These are phyloP conservation scores for Melipona quadrifasciata DNA, from an alignment of 1,140 invertebrate genomes.

Conservation along the genomic window DNA sequence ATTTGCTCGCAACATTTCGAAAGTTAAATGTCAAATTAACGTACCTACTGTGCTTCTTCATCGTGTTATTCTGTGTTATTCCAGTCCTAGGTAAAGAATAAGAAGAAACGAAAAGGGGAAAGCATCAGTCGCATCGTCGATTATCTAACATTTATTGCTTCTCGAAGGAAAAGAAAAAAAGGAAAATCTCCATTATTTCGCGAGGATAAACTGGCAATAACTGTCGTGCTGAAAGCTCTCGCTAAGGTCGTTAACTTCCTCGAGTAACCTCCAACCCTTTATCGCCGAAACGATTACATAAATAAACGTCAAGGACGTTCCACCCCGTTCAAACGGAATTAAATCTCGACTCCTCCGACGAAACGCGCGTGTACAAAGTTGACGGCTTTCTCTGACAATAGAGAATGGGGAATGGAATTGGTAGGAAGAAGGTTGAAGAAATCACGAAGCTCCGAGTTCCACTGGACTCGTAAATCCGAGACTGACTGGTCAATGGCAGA, in stretches of 20 bases:
- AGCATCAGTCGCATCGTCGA: background rate
- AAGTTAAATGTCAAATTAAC: too few relatives aligned
- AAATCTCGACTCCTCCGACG: too few relatives aligned
- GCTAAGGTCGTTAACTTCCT: slow-evolving; percentile 20
- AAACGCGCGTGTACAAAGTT: background rate
- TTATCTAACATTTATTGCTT: slow-evolving; percentile 4
- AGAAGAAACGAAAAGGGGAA: background rate
- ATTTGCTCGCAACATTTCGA: too few relatives aligned
- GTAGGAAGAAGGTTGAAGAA: background rate
- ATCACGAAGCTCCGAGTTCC: background rate
- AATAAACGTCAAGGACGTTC: background rate
- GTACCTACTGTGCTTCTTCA: too few relatives aligned
- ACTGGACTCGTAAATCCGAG: background rate
- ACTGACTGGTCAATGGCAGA: background rate
- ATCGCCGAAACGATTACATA: slow-evolving; percentile 6
- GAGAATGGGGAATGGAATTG: too few relatives aligned
- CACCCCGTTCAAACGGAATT: background rate
- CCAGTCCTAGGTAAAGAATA: background rate
- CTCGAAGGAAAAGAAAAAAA: background rate
- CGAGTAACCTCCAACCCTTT: background rate
- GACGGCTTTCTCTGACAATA: background rate
- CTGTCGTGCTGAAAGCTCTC: slow-evolving; percentile 9
- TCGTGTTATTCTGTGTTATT: too few relatives aligned
- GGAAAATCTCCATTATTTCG: slow-evolving; percentile 1
- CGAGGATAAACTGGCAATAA: slow-evolving; percentile 38